Evolutionary conservation across 2,113 vertebrate species (phyloP).

Genomic region (Bubo blakistoni): DNA sequence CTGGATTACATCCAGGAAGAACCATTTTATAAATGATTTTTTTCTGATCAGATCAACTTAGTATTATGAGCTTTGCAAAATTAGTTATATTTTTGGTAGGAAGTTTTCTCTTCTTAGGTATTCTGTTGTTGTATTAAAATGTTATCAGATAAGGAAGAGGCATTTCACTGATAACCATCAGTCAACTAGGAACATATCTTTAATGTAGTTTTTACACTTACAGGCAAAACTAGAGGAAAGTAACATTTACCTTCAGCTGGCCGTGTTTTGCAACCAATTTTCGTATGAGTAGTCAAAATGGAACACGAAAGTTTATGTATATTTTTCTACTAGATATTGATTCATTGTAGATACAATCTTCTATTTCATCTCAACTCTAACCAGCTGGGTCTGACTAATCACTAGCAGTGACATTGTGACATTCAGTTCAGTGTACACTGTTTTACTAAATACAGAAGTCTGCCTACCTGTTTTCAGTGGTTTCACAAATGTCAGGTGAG

Average conservation of each 20-base stretch:
- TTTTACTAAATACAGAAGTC: conserved; percentile 28
- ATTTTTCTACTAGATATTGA: neutral
- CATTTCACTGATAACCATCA: neutral
- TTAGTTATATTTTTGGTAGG: neutral
- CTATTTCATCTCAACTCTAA: neutral
- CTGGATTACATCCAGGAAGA: neutral
- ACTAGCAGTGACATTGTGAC: neutral
- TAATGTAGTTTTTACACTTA: neutral
- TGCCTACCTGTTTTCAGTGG: conserved; percentile 81
- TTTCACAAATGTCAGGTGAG: conserved; percentile 84
- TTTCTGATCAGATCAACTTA: neutral
- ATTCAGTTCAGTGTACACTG: neutral
- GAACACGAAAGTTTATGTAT: neutral
- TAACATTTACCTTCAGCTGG: neutral
- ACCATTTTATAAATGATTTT: neutral
- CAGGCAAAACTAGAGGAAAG: neutral
- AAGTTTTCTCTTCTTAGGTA: neutral
- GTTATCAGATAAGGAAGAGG: neutral
- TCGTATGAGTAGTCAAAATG: neutral
- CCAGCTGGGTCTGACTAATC: neutral
- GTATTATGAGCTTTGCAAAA: neutral
- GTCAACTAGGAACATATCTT: neutral
- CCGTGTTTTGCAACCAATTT: neutral
- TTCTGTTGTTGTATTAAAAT: neutral
- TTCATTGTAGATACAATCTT: neutral